A percentile compares a stretch with the other conserved stretches of the same genome.
These are phyloP conservation scores for Acropora yongei DNA, from an alignment of 64 coral and sea anemone genomes.

Conservation along the genomic window DNA sequence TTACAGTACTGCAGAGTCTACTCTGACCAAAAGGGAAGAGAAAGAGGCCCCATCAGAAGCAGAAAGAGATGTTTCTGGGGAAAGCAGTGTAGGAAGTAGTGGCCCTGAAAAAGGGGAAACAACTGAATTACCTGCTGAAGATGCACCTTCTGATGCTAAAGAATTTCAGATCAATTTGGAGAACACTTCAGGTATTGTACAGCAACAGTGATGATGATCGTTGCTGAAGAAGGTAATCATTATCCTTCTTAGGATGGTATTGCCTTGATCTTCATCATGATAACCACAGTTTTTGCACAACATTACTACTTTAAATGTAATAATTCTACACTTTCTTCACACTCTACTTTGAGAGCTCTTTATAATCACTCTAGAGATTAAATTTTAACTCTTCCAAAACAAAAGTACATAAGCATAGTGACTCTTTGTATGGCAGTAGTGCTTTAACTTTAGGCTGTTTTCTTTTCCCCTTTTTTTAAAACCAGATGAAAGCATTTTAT, in stretches of 20 bases:
- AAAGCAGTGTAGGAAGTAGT: not conserved
- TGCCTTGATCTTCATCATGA: too few species aligned
- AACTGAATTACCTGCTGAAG: not conserved
- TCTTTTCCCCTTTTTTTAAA: not conserved
- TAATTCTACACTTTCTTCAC: too few species aligned
- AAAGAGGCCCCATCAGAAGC: not conserved
- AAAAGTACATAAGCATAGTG: too few species aligned
- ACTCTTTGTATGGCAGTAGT: not conserved
- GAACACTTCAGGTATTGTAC: not conserved
- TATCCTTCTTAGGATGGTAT: too few species aligned
- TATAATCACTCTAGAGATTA: too few species aligned
- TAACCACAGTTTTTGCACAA: too few species aligned
- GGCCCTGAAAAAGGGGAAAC: not conserved
- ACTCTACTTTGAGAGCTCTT: too few species aligned
- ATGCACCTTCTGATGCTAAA: not conserved
- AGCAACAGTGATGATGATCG: too few species aligned
- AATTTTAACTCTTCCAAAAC: too few species aligned
- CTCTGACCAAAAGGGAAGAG: not conserved
- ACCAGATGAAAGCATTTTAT: conserved; percentile 19
- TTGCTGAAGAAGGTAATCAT: too few species aligned
- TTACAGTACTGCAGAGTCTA: conserved; percentile 12
- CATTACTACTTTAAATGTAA: too few species aligned
- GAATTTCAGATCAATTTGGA: not conserved
- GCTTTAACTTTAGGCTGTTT: not conserved
- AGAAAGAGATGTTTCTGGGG: not conserved